Base-by-base conservation (phyloP, 2,888 invertebrate genomes). In the Folsomia manolachei region DNA sequence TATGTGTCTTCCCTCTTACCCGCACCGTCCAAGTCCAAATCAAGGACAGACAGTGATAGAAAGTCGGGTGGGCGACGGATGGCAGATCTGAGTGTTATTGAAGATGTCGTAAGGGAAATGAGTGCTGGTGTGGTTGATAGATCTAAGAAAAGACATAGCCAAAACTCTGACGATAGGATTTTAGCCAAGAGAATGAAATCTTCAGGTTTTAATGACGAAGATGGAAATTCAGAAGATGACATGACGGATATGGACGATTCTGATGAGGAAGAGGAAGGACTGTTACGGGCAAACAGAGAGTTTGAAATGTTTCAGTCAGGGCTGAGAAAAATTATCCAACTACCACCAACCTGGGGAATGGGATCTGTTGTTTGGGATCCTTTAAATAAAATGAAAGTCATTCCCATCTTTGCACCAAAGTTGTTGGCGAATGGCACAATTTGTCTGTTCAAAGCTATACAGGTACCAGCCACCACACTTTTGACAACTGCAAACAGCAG, bases 361-460 rank as follows among this genome's bases (percentile, higher is more conserved):
- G 75, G 78, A 19, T 78, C 77, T 27, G 77, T 80, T 19, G 65
- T 75, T 19, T 80, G 78, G 77, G 80, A 80, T 63, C 78, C 77
- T 23, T 70, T 51, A 19, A 75, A 74, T 18, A 78, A 76, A 69
- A 72, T 75, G 69, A 78, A 78, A 67, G 75, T 75, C 1, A 75
- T 80, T 53, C 69, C 74, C 11, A 74, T 72, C 19, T 80, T 76
- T 9, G 78, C 78, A 73, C 64, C 75, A 18, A 77, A 78, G 66
- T 67, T 80, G 1, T 66, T 73, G 26, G 62, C 71, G 4, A 75
- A 39, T 67, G 80, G 80, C 21, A 51, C 65, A 23, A 70, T 78
- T 25, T 56, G 73, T 25, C 66, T 80, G 1, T 76, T 75, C 27
- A 64, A 76, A 0, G 75, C 76, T 56, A 67, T 80, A 11, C 80